Base-by-base conservation (phyloP, 2,113 vertebrate genomes). In the Stigmatopora argus region DNA sequence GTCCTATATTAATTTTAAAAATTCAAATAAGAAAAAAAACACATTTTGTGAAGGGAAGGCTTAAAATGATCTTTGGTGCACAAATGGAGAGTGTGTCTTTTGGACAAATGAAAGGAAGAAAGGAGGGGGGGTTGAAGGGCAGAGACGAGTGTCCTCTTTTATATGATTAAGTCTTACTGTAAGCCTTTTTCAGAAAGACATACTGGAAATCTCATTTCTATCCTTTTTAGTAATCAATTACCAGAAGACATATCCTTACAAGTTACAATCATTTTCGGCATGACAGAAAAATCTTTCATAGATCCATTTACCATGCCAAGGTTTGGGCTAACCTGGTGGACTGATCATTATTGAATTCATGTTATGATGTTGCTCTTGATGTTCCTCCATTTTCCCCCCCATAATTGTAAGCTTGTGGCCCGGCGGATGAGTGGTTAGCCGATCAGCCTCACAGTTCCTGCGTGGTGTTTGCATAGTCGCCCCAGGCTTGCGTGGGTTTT, bases 81-180 rank as follows among this genome's bases (percentile, higher is more conserved):
- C 2, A 19, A 18, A 44, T 38, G 44, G 26, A 17, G 60, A 18
- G 61, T 49, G 8, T 63, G 64, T 65, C 5, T 61, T 66, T 68
- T 62, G 59, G 46, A 59, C 47, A 63, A 68, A 78, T 71, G 67
- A 67, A 23, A 61, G 52, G 56, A 47, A 58, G 45, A 62, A 51
- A 51, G 21, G 12, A 14, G 6, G 26, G 26, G 26, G 73, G 69
- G 70, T 58, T 62, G 71, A 81, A 83, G 75, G 77, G 78, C 77
- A 59, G 46, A 59, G 69, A 72, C 56, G 9, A 70, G 35, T 60
- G 62, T 65, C 62, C 46, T 85, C 64, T 68, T 83, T 85, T 75
- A 88, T 81, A 58, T 66, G 77, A 88, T 86, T 86, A 86, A 66
- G 79, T 78, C 53, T 85, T 88, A 86, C 83, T 75, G 84, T 86